Conservation (phyloP, 1,140 invertebrate genomes). For the Pogonognathellus flavescens region DNA sequence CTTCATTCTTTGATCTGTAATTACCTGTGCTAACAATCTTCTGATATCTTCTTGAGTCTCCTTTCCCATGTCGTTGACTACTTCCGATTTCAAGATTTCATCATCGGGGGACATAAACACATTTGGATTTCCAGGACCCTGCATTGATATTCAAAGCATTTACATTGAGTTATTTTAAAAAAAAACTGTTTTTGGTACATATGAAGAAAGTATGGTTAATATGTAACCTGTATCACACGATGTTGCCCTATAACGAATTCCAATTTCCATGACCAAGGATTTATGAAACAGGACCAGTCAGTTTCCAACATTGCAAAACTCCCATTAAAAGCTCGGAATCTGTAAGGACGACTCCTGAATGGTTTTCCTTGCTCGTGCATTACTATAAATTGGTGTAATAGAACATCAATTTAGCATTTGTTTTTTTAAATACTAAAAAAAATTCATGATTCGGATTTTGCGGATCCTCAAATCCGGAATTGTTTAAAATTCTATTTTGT, state of each 20-base stretch:
- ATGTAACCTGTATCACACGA: constrained; percentile 80
- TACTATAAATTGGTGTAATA: constrained; percentile 69
- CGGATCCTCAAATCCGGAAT: no score
- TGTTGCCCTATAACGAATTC: constrained; percentile 94
- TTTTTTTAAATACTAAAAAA: no score
- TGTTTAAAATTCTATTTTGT: constrained; percentile 57
- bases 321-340: constrained; percentile 87
- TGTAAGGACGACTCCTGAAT: constrained; percentile 82
- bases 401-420: constrained; percentile 39
- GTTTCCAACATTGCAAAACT: constrained; percentile 86
- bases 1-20: no score
- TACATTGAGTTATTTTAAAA: neutral
- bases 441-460: no score
- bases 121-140: constrained; percentile 80
- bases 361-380: constrained; percentile 76
- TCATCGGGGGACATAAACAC: constrained; percentile 76
- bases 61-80: constrained; percentile 76
- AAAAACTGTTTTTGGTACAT: neutral
- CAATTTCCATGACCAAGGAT: constrained; percentile 91
- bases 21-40: constrained; percentile 78
- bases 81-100: constrained; percentile 70
- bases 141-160: neutral
- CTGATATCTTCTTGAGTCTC: constrained; percentile 79
- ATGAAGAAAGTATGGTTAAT: neutral
- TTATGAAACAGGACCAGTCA: constrained; percentile 93